Evolutionary conservation across 1,140 invertebrate species (phyloP).

Genomic region (Drosophila serrata): DNA sequence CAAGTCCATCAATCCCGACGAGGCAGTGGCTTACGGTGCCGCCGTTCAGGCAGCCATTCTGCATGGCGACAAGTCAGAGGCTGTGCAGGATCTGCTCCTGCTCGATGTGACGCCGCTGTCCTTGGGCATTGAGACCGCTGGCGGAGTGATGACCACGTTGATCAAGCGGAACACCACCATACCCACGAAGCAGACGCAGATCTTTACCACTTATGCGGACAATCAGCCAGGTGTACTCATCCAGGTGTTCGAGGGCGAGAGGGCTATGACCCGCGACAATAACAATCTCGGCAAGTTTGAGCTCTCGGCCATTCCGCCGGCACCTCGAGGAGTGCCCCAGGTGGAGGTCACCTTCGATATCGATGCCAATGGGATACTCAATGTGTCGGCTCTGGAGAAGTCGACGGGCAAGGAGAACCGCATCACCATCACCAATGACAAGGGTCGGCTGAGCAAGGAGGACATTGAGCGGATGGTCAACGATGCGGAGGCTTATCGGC

Average conservation of each 20-base stretch:
- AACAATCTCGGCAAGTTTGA: constrained; percentile 97
- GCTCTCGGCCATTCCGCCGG: constrained; percentile 96
- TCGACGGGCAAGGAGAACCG: constrained; percentile 98
- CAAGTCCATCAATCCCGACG: constrained; percentile 98
- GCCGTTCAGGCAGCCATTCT: constrained; percentile 97
- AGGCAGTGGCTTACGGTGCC: constrained; percentile 96
- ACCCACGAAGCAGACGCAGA: constrained; percentile 97
- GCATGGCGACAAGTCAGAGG: constrained; percentile 97
- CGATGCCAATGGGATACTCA: constrained; percentile 94
- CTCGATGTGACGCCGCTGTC: constrained; percentile 97
- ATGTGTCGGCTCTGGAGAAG: constrained; percentile 95
- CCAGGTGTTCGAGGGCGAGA: constrained; percentile 95
- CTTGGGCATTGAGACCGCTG: constrained; percentile 98
- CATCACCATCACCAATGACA: constrained; percentile 99
- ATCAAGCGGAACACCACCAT: constrained; percentile 98
- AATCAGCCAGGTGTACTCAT: constrained; percentile 98
- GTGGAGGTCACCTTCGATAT: constrained; percentile 97
- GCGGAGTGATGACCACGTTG: constrained; percentile 97
- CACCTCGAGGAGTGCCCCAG: constrained; percentile 96
- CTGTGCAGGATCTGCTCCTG: constrained; percentile 94
- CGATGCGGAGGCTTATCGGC: constrained; percentile 97
- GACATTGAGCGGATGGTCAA: constrained; percentile 99
- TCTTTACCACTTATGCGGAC: constrained; percentile 98
- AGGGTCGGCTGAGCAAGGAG: constrained; percentile 97
- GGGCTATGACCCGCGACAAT: constrained; percentile 96